Evolutionary conservation across 2,888 invertebrate species (phyloP).

Genomic region (Drosophila nr. perissopoda): DNA sequence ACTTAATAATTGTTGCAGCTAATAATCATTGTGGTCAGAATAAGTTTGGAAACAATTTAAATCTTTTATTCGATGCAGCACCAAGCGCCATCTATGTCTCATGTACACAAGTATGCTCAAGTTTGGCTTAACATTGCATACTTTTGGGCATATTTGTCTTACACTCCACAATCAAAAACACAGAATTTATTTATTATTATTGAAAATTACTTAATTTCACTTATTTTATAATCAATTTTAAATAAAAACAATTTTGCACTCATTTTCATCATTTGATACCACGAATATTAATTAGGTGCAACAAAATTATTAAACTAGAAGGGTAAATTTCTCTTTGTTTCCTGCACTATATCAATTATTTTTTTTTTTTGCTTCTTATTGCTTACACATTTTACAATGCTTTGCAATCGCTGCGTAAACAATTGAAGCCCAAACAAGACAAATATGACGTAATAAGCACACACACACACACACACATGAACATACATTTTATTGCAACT

Average conservation of each 20-base stretch:
- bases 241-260: neutral
- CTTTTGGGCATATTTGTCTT: conserved; percentile 14
- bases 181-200: neutral
- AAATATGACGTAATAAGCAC: conserved; percentile 28
- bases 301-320: neutral
- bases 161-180: neutral
- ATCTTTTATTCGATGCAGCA: neutral
- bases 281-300: neutral
- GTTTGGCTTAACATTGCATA: conserved; percentile 17
- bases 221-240: neutral
- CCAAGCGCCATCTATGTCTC: conserved; percentile 39
- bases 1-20: neutral
- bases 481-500: conserved; percentile 23
- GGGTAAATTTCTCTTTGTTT: neutral
- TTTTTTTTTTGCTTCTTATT: neutral
- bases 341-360: conserved; percentile 15
- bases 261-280: neutral
- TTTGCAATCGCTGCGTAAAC: conserved; percentile 32
- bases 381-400: conserved; percentile 21
- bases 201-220: neutral
- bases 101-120: fast-evolving
- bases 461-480: neutral
- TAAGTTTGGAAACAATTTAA: neutral
- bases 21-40: neutral
- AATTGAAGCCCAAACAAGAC: conserved; percentile 17